Percentiles rank a stretch among this genome's conserved stretches.
Evolutionary conservation across 2,797 vertebrate species (phyloP).

Genomic region (Neosilurus hyrtlii): DNA sequence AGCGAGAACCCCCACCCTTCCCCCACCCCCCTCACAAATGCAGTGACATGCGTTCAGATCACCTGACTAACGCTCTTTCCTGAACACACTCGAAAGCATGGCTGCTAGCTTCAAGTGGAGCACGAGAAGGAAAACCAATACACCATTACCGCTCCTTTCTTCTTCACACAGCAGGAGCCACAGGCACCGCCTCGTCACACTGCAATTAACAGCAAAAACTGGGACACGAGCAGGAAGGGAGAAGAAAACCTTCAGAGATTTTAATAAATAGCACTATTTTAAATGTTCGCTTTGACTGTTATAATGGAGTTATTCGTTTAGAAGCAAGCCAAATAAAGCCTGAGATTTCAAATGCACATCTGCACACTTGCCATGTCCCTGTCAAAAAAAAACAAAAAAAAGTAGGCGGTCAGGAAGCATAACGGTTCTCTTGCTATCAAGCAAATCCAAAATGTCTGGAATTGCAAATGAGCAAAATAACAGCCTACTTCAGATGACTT

Average conservation of each 20-base stretch:
- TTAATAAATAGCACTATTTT: not conserved
- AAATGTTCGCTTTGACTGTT: not conserved
- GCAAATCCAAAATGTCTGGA: not conserved
- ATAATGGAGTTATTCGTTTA: not conserved
- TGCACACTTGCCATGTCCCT: not conserved
- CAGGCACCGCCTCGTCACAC: not conserved
- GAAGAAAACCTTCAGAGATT: not conserved
- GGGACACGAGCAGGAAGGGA: not conserved
- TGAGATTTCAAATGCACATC: not conserved
- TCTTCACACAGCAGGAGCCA: constrained; percentile 14
- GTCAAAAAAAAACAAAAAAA: not conserved
- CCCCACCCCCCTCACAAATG: not conserved
- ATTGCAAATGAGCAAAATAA: not conserved
- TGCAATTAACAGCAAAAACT: constrained; percentile 17
- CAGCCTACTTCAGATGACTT: too few relatives aligned
- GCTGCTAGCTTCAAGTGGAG: constrained; percentile 21
- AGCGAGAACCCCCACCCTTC: not conserved
- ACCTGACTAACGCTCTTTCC: not conserved
- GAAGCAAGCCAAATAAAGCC: not conserved
- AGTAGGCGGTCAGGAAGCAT: not conserved
- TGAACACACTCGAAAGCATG: constrained; percentile 7
- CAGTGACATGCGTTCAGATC: not conserved
- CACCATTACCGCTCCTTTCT: constrained; percentile 13
- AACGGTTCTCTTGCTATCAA: not conserved
- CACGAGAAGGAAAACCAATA: constrained; percentile 20